Evolutionary conservation across 2,888 invertebrate genomes (phyloP).

Genomic region (Leptinotarsa peninsularis): DNA sequence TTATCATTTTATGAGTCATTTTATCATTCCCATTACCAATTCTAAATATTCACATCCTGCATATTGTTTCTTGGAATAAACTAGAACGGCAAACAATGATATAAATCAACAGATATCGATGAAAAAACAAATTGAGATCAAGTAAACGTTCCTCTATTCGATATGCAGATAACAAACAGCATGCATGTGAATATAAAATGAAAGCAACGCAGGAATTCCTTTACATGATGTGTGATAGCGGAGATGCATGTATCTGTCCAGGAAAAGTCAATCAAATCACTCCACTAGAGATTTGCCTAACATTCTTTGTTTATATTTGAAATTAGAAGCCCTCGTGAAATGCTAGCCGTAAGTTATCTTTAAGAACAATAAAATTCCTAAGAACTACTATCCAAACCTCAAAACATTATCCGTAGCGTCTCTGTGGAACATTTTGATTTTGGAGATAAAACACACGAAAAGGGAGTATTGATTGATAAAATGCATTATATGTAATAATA

Average conservation of each 20-base stretch:
- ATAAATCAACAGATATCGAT: no score
- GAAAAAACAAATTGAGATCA: no score
- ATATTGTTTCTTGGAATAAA: no score
- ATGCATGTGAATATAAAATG: neutral
- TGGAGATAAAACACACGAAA: no score
- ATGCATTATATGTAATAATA: no score
- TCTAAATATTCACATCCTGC: no score
- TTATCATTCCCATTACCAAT: no score
- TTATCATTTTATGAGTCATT: no score
- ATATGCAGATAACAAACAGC: neutral
- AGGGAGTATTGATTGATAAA: no score
- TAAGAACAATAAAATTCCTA: neutral
- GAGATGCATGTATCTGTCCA: constrained; percentile 12
- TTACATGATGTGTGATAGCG: neutral
- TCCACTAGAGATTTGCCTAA: neutral
- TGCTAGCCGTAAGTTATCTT: neutral
- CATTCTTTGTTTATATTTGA: neutral
- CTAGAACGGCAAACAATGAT: no score
- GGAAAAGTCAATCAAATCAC: constrained; percentile 21
- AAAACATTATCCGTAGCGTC: neutral
- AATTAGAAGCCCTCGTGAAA: neutral
- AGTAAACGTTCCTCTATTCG: neutral
- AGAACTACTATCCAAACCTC: neutral
- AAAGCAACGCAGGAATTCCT: constrained; percentile 12
- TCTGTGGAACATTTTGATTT: no score